Percentiles rank a stretch among this genome's conserved stretches.
Evolutionary conservation across 2,888 invertebrate genomes (phyloP).

Genomic region (Uropetala carovei): DNA sequence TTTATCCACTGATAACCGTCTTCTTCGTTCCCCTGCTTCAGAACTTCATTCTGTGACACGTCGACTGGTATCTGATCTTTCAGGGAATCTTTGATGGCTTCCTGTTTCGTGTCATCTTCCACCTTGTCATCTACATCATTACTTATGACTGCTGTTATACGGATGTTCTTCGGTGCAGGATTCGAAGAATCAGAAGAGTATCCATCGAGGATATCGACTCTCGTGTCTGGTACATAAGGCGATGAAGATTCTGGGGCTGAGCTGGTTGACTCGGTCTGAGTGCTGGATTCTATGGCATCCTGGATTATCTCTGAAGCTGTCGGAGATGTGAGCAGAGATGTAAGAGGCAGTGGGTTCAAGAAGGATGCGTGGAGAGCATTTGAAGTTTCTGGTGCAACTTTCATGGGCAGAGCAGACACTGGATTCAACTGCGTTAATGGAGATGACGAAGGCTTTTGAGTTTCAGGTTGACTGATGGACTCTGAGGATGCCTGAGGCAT

Average conservation of each 20-base stretch:
- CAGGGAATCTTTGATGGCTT: not conserved
- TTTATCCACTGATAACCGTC: constrained; percentile 52
- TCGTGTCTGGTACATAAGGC: constrained; percentile 25
- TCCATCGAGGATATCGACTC: not conserved
- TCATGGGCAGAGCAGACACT: constrained; percentile 12
- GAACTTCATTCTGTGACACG: not conserved
- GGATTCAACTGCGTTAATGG: not conserved
- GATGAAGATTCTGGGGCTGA: constrained; percentile 26
- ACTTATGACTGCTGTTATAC: constrained; percentile 36
- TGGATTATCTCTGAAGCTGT: not conserved
- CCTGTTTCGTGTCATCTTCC: not conserved
- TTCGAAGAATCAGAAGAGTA: not conserved
- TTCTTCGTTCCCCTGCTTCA: constrained; percentile 32
- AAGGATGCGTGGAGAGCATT: not conserved
- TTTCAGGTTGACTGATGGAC: not conserved
- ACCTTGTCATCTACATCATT: constrained; percentile 53
- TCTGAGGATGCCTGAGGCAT: not conserved
- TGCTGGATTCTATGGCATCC: not conserved
- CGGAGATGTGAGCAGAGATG: constrained; percentile 17
- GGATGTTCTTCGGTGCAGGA: not conserved
- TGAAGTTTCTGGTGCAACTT: not conserved
- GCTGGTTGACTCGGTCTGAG: constrained; percentile 10
- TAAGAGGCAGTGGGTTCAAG: not conserved
- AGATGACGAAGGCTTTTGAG: not conserved
- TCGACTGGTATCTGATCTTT: not conserved